Percentiles rank a stretch among this genome's conserved stretches.
phyloP scores from a whole-genome alignment of 2,888 invertebrate species.

The Drosophila tanythrix region DNA sequence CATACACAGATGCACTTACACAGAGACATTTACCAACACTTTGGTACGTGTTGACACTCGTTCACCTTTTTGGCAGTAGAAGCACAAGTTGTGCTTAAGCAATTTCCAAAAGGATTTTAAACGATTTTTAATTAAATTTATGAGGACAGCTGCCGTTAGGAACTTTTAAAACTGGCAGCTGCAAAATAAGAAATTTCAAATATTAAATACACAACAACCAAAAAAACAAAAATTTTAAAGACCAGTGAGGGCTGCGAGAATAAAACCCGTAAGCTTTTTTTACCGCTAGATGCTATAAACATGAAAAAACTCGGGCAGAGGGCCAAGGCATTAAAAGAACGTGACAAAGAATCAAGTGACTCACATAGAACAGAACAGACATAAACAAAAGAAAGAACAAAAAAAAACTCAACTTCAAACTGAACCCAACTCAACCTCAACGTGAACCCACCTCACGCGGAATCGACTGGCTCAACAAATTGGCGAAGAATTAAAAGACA shows the following conservation, averaged over 20 bases:
- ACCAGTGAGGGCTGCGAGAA: background rate
- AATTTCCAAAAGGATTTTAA: conserved; percentile 71
- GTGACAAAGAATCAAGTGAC: conserved; percentile 33
- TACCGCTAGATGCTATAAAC: conserved; percentile 48
- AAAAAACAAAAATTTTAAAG: background rate
- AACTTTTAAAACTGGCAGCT: conserved; percentile 38
- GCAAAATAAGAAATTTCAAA: conserved; percentile 27
- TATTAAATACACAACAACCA: background rate
- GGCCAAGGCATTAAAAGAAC: conserved; percentile 37
- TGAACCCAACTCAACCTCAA: conserved; percentile 7
- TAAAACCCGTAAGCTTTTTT: conserved; percentile 44
- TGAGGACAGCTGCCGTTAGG: conserved; percentile 67
- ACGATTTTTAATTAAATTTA: conserved; percentile 78
- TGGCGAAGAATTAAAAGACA: conserved; percentile 23
- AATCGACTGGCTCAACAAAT: conserved; percentile 42
- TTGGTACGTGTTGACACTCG: conserved; percentile 76
- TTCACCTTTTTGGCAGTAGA: conserved; percentile 53
- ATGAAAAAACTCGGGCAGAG: conserved; percentile 47
- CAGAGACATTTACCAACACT: conserved; percentile 20
- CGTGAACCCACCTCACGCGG: conserved; percentile 1
- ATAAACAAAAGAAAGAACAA: conserved; percentile 30
- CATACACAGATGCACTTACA: conserved; percentile 22
- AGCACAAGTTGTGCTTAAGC: conserved; percentile 46
- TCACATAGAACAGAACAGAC: conserved; percentile 40
- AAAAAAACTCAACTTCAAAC: conserved; percentile 1